phyloP scores from a whole-genome alignment of 1,140 invertebrate genomes.

The Palaemon carinicauda region DNA sequence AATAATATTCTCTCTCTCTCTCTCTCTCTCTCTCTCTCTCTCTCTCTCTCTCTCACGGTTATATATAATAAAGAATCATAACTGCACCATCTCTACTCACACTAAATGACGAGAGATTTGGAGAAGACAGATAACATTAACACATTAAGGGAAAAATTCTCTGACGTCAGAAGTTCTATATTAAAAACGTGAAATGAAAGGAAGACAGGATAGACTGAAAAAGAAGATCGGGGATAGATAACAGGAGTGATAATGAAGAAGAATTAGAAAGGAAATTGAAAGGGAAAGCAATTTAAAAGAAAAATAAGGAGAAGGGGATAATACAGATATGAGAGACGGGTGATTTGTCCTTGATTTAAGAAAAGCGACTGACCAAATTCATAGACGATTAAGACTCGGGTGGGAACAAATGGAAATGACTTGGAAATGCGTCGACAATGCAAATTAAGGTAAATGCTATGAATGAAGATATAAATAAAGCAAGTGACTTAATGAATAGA shows the following conservation, averaged over 20 bases:
- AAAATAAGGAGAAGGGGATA: background rate
- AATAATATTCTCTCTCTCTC: background rate
- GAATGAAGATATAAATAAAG: too few species aligned
- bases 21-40: background rate
- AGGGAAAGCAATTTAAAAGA: background rate
- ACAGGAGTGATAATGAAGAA: background rate
- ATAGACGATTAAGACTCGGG: background rate
- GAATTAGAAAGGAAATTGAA: background rate
- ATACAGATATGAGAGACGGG: too few species aligned
- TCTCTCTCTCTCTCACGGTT: too few species aligned
- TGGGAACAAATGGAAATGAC: background rate
- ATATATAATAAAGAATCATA: too few species aligned
- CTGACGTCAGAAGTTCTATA: too few species aligned
- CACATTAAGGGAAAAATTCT: too few species aligned
- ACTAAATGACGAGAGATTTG: background rate
- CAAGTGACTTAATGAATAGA: too few species aligned
- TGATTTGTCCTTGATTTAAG: too few species aligned
- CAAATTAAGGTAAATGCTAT: too few species aligned
- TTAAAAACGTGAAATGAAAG: background rate
- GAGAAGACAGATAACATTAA: background rate
- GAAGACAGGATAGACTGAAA: background rate
- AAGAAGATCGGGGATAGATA: background rate
- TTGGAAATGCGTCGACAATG: too few species aligned
- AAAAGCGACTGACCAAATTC: background rate
- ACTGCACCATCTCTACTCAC: background rate